Conservation (phyloP, 92 coral and sea anemone genomes). For the Isaurus tuberculatus region DNA sequence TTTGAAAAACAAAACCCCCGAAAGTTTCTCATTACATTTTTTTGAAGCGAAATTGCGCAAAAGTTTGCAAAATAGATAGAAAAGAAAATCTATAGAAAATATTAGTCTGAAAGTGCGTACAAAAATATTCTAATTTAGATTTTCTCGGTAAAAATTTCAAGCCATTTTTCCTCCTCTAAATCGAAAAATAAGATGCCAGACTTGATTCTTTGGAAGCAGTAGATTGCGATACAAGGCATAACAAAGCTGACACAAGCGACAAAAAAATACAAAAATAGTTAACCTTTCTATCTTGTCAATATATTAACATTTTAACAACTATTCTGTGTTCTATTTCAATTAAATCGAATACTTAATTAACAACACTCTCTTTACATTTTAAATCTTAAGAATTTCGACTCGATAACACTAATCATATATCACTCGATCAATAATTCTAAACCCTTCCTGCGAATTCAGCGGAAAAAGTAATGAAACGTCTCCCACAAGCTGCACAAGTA, state of each 20-base stretch:
- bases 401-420: not conserved
- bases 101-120: no score
- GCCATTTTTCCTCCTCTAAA: not conserved
- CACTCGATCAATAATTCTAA: not conserved
- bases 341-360: slow-evolving; percentile 17
- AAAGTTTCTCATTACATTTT: not conserved
- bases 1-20: not conserved
- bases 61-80: no score
- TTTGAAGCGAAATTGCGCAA: no score
- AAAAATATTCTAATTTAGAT: no score
- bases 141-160: not conserved
- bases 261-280: slow-evolving; percentile 27
- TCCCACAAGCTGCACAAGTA: not conserved
- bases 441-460: not conserved
- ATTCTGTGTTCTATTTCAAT: slow-evolving; percentile 2
- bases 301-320: slow-evolving; percentile 46
- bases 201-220: not conserved
- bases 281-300: slow-evolving; percentile 39
- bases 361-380: slow-evolving; percentile 31
- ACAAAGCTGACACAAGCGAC: not conserved
- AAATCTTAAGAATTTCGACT: not conserved
- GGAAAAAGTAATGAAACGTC: not conserved
- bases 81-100: no score
- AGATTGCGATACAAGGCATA: not conserved
- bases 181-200: not conserved